These are phyloP conservation scores for Sinelater perroti DNA, from an alignment of 2,888 invertebrate species.

Conservation along the genomic window DNA sequence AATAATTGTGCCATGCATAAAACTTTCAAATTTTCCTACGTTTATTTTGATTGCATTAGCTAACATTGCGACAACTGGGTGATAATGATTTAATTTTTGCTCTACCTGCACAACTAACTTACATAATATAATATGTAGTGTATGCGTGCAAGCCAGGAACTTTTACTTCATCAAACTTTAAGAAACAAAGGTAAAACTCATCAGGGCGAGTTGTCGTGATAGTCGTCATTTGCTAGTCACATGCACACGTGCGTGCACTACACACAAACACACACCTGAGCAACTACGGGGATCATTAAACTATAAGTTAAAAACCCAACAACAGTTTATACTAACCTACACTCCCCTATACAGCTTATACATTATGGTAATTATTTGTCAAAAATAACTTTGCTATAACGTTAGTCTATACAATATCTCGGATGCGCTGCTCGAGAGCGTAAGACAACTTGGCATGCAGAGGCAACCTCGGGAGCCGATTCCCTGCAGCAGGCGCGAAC, in stretches of 20 bases:
- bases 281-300: constrained; percentile 53
- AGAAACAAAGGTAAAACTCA: constrained; percentile 20
- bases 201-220: constrained; percentile 15
- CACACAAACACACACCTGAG: no score
- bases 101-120: no score
- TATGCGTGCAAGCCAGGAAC: constrained; percentile 20
- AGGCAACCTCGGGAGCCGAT: constrained; percentile 25
- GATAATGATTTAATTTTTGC: neutral
- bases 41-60: neutral
- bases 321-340: constrained; percentile 60
- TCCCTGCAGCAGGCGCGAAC: constrained; percentile 29
- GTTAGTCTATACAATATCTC: constrained; percentile 59
- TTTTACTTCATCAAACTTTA: constrained; percentile 37
- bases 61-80: neutral
- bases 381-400: constrained; percentile 59
- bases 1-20: neutral
- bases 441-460: constrained; percentile 27
- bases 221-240: no score
- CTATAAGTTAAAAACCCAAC: constrained; percentile 55
- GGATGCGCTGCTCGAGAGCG: constrained; percentile 47
- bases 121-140: no score
- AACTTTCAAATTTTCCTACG: no score
- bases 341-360: constrained; percentile 60
- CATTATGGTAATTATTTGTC: constrained; percentile 60
- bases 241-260: no score